Evolutionary conservation across 2,888 invertebrate species (phyloP), one percentile per base, ranked within the genome.

Genomic region (Xestia ashworthii): DNA sequence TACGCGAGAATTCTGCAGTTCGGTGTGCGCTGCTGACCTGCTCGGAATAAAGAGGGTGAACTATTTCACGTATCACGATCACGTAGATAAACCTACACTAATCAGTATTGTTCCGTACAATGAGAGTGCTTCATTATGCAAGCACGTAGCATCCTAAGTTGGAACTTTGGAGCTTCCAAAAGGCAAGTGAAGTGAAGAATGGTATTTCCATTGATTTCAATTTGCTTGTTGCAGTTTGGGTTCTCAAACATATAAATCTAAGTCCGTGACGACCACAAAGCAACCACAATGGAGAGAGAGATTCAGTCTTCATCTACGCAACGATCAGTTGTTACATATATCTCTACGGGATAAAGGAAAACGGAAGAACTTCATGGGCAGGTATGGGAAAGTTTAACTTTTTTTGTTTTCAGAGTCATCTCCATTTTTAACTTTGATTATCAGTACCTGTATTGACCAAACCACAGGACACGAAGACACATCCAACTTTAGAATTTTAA

Each of bases 291-390:
- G 96, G 96, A 89, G 93, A 12, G 95, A 96, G 78, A 88, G 93
- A 50, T 94, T 95, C 72, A 92, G 94, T 72, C 79, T 96, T 19
- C 91, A 91, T 66, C 87, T 94, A 16, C 89, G 90, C 73, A 92
- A 91, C 71, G 94, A 95, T 50, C 86, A 92, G 48, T 50, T 92
- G 22, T 80, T 96, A 14, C 89, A 90, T 71, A 86, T 96, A 62
- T 93, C 95, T 0, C 72, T 96, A 50, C 93, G 94, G 93, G 95
- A 96, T 77, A 95, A 94, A 87, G 96, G 96, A 53, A 95, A 93
- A 84, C 93, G 93, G 86, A 96, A 94, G 86, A 95, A 92, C 82
- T 94, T 94, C 76, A 95, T 96, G 95, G 96, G 96, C 87, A 95
- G 95, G 96, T 96, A 87, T 67, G 82, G 1, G 32, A 71, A 48